Evolutionary conservation across 2,797 vertebrate genomes (phyloP).

Genomic region (Erethizon dorsatum): DNA sequence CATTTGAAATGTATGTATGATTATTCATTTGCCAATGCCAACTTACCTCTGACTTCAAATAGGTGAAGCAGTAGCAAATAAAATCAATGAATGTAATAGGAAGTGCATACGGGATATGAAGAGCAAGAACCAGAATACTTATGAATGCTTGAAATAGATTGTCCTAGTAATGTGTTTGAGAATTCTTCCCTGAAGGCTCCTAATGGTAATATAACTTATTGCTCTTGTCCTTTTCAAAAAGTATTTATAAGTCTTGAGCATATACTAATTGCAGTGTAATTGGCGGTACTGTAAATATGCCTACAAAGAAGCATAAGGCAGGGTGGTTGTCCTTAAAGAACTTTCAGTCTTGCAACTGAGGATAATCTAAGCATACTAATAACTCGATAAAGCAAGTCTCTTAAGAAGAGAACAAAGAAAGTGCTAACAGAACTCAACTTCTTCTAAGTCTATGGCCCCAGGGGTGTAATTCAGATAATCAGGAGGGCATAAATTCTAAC

Average conservation of each 20-base stretch:
- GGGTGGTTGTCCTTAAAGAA: constrained; percentile 27
- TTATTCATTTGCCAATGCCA: not conserved
- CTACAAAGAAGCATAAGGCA: not conserved
- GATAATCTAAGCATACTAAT: constrained; percentile 33
- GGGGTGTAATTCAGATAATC: constrained; percentile 74
- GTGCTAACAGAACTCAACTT: constrained; percentile 63
- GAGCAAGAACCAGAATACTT: not conserved
- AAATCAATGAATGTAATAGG: not conserved
- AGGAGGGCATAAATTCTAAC: constrained; percentile 75
- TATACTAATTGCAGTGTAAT: not conserved
- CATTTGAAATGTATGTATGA: not conserved
- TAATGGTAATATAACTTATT: not conserved
- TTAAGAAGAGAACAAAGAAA: constrained; percentile 69
- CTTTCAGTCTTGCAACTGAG: not conserved
- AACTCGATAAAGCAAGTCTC: constrained; percentile 56
- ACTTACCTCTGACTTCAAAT: not conserved
- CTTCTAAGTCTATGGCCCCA: constrained; percentile 55
- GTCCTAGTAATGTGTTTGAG: not conserved
- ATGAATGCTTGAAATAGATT: not conserved
- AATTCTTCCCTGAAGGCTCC: not conserved
- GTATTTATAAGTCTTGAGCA: not conserved
- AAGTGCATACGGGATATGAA: not conserved
- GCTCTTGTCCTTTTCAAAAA: not conserved
- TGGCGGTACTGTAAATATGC: not conserved
- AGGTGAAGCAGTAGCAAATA: not conserved